A percentile compares a stretch with the other conserved stretches of the same genome.
Conservation (phyloP, 2,797 vertebrate genomes). For the Acipenser ruthenus region DNA sequence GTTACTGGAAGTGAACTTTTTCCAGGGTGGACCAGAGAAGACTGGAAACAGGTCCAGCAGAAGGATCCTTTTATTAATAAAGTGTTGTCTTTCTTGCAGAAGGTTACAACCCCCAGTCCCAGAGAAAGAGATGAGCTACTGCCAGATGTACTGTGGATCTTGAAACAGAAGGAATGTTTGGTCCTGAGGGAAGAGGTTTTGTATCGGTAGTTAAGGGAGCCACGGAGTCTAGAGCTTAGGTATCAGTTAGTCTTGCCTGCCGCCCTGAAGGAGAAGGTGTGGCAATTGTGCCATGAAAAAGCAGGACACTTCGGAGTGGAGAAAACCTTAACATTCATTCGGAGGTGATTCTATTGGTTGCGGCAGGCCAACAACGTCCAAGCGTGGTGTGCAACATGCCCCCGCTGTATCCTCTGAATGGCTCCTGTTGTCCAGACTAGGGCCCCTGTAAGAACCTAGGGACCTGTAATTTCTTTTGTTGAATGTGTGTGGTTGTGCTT, state of each 20-base stretch:
- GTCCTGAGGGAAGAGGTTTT: not conserved
- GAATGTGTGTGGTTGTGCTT: too few relatives aligned
- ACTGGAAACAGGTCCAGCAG: not conserved
- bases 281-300: not conserved
- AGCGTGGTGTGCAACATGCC: not conserved
- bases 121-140: too few relatives aligned
- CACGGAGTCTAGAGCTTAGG: not conserved
- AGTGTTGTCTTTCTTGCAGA: not conserved
- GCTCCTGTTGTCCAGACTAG: not conserved
- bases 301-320: not conserved
- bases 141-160: not conserved
- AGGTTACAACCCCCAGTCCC: too few relatives aligned
- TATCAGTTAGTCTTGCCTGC: not conserved
- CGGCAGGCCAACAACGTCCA: not conserved
- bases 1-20: not conserved
- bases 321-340: not conserved
- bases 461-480: too few relatives aligned
- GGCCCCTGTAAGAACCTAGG: not conserved
- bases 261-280: not conserved
- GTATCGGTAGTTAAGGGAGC: not conserved
- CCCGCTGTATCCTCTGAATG: not conserved
- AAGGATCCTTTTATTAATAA: not conserved
- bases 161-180: not conserved
- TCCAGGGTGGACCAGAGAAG: not conserved
- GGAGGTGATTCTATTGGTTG: not conserved